Conservation (phyloP, 2,888 invertebrate genomes). For the Chalcosyrphus nemorum region DNA sequence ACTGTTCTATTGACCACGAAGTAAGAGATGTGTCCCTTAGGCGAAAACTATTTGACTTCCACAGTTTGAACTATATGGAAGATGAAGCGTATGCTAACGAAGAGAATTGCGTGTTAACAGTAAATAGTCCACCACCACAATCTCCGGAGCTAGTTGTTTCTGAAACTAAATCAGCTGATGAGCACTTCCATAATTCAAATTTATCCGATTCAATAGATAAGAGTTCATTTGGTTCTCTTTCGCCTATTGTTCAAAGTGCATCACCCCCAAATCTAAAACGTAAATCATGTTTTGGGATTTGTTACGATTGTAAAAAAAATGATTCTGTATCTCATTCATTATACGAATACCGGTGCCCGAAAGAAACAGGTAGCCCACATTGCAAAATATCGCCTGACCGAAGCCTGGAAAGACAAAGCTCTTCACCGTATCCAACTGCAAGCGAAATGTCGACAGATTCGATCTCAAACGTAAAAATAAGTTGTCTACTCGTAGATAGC, state of each 20-base stretch:
- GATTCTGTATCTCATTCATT: not conserved
- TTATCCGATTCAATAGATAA: slow-evolving; percentile 78
- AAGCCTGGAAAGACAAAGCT: slow-evolving; percentile 74
- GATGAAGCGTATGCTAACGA: slow-evolving; percentile 55
- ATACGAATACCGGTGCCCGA: slow-evolving; percentile 15
- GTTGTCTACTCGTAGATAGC: slow-evolving; percentile 77
- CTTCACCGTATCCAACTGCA: slow-evolving; percentile 67
- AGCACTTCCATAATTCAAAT: slow-evolving; percentile 71
- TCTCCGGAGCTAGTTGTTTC: slow-evolving; percentile 50
- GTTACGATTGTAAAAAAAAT: not conserved
- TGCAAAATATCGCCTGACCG: slow-evolving; percentile 75
- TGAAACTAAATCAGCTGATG: slow-evolving; percentile 12
- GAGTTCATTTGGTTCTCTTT: slow-evolving; percentile 80
- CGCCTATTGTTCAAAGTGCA: slow-evolving; percentile 78
- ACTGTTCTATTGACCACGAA: slow-evolving; percentile 81
- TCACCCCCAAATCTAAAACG: slow-evolving; percentile 34
- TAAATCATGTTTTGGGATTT: slow-evolving; percentile 1
- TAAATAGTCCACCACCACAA: slow-evolving; percentile 74
- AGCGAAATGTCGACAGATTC: slow-evolving; percentile 76
- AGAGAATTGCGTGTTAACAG: slow-evolving; percentile 28
- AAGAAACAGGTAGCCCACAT: slow-evolving; percentile 15
- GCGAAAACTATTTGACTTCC: slow-evolving; percentile 80
- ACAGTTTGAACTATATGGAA: slow-evolving; percentile 76
- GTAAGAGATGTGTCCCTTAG: slow-evolving; percentile 80
- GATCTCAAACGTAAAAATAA: slow-evolving; percentile 77